Evolutionary conservation across 2,888 invertebrate species (phyloP), one percentile per base, ranked within the genome.

Genomic region (Cremastobaeus sp.): DNA sequence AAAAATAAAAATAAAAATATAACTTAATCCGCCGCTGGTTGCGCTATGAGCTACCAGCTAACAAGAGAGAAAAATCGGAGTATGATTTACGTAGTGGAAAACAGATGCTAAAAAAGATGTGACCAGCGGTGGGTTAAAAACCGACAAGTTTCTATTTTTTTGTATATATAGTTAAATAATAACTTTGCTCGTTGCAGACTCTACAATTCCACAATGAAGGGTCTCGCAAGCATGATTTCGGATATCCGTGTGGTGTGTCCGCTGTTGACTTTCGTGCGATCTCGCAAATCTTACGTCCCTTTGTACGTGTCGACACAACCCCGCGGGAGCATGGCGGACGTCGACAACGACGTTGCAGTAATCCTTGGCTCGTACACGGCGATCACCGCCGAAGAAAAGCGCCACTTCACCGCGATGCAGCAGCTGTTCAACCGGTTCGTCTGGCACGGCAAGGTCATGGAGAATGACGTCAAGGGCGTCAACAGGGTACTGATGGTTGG

Each of bases 161-260:
- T n/a, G n/a, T 25, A 8, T 25, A 5, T 25, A 5, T 25, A 25
- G 8, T 25, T 5, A 25, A 5, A 5, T 25, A 25, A 8, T 8
- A 25, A 5, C 3, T 25, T 25, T 25, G 25, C 8, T 5, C 8
- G 3, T 37, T 37, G 15, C 77, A 84, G 85, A 25, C 89, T 91
- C 74, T 94, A 94, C 83, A 92, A 93, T 74, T 89, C 91, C 57
- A 94, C 89, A 0, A 92, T 90, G 68, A 89, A 90, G 65, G 94
- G 93, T 20, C 88, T 95, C 39, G 91, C 92, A 11, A 89, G 92
- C 48, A 90, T 95, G 90, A 92, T 95, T 18, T 93, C 95, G 0
- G 93, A 95, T 77, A 91, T 95, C 17, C 91, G 95, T 55, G 94
- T 93, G 1, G 89, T 94, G 43, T 96, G 96, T 82, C 96, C 96